Percentiles rank a stretch among this genome's conserved stretches.
Evolutionary conservation across 2,113 vertebrate genomes (phyloP).

Genomic region (Periophthalmus modestus): DNA sequence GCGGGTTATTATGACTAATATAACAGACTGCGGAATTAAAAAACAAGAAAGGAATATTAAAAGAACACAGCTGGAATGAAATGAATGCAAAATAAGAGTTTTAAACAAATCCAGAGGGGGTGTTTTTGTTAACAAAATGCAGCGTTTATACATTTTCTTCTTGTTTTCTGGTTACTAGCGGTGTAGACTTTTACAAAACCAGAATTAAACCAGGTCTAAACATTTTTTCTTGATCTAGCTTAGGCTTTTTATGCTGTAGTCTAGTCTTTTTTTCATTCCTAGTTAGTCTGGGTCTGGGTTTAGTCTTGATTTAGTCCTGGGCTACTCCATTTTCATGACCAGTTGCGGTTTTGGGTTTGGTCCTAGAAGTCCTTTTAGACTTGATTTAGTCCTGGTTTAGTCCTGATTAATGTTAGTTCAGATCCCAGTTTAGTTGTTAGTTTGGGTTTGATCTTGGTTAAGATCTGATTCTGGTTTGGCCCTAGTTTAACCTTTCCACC

Average conservation of each 20-base stretch:
- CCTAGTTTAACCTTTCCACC: no score
- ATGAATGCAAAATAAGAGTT: constrained; percentile 20
- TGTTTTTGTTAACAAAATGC: constrained; percentile 8
- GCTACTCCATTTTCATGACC: background rate
- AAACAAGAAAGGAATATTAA: constrained; percentile 31
- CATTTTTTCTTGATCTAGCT: background rate
- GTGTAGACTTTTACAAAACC: background rate
- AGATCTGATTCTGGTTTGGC: no score
- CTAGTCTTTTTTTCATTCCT: no score
- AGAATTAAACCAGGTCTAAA: no score
- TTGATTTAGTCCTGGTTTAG: no score
- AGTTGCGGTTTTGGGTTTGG: no score
- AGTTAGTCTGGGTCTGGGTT: background rate
- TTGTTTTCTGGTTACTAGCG: background rate
- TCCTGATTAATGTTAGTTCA: no score
- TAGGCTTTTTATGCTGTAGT: background rate
- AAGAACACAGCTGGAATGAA: constrained; percentile 12
- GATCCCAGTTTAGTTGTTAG: no score
- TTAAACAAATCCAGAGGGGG: constrained; percentile 29
- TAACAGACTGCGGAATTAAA: constrained; percentile 42
- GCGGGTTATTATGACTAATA: constrained; percentile 33
- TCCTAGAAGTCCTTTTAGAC: no score
- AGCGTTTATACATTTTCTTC: constrained; percentile 10
- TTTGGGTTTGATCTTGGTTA: no score
- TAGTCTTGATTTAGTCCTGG: background rate